A percentile compares a stretch with the other conserved stretches of the same genome.
Conservation (phyloP, 2,797 vertebrate genomes). For the Buphagus erythrorhynchus region DNA sequence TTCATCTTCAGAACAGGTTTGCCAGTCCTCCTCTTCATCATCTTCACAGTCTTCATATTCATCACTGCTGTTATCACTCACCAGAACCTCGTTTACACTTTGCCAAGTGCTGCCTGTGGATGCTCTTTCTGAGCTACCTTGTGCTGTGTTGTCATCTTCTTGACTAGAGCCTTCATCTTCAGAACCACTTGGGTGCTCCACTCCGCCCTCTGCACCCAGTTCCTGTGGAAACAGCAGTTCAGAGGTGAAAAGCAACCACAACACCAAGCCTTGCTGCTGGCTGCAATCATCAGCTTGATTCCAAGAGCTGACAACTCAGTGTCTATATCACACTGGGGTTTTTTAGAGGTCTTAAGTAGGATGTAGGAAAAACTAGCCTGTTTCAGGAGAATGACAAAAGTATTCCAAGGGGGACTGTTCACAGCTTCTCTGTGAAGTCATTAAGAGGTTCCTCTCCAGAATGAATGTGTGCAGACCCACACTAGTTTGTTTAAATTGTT, state of each 20-base stretch:
- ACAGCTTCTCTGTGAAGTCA: background rate
- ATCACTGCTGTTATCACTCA: constrained; percentile 49
- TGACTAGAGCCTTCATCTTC: background rate
- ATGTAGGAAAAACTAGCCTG: background rate
- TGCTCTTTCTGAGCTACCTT: background rate
- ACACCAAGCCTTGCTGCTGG: background rate
- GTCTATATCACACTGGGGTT: background rate
- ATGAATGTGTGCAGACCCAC: rapidly evolving
- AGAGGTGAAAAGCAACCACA: background rate
- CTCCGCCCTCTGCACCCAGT: constrained; percentile 44
- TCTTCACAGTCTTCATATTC: constrained; percentile 76
- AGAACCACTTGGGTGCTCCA: background rate
- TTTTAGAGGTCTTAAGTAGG: background rate
- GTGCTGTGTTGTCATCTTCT: background rate
- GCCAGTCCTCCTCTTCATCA: constrained; percentile 74
- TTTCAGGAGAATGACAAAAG: background rate
- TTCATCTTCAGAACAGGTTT: constrained; percentile 77
- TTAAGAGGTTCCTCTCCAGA: background rate
- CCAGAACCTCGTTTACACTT: background rate
- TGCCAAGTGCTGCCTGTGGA: background rate
- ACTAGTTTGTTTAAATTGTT: background rate
- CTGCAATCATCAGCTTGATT: background rate
- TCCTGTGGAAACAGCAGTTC: constrained; percentile 72
- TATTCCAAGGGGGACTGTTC: background rate
- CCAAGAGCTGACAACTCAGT: background rate